phyloP scores from a whole-genome alignment of 2,113 vertebrate genomes.

The Cheirogaleus medius region DNA sequence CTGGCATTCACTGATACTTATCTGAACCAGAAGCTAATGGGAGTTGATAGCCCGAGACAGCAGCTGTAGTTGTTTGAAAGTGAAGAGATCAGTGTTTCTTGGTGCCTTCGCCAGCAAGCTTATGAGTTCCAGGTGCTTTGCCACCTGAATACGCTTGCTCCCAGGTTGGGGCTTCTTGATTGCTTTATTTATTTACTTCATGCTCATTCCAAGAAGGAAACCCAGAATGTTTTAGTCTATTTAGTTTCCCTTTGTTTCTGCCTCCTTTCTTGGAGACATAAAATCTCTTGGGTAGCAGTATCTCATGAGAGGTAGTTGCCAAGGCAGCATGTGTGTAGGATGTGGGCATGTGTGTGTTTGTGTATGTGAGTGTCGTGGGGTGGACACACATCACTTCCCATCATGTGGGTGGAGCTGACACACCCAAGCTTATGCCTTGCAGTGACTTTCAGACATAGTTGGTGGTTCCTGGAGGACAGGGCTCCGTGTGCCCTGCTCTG shows the following conservation, averaged over 20 bases:
- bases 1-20: neutral
- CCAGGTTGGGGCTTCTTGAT: neutral
- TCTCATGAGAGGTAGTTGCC: neutral
- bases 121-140: neutral
- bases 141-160: neutral
- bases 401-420: neutral
- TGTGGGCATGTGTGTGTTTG: neutral
- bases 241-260: neutral
- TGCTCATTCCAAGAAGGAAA: neutral
- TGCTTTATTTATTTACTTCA: neutral
- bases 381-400: neutral
- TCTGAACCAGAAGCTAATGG: neutral
- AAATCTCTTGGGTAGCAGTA: neutral
- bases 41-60: neutral
- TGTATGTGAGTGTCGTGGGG: neutral
- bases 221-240: neutral
- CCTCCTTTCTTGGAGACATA: conserved; percentile 41
- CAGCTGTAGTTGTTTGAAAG: neutral
- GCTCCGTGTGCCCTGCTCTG: neutral
- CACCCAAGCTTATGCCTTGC: neutral
- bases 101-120: neutral
- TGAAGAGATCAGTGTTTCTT: neutral
- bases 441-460: neutral
- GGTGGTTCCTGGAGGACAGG: neutral
- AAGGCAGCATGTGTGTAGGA: neutral